phyloP scores from a whole-genome alignment of 2,888 invertebrate species.

The Miltochrista miniata region DNA sequence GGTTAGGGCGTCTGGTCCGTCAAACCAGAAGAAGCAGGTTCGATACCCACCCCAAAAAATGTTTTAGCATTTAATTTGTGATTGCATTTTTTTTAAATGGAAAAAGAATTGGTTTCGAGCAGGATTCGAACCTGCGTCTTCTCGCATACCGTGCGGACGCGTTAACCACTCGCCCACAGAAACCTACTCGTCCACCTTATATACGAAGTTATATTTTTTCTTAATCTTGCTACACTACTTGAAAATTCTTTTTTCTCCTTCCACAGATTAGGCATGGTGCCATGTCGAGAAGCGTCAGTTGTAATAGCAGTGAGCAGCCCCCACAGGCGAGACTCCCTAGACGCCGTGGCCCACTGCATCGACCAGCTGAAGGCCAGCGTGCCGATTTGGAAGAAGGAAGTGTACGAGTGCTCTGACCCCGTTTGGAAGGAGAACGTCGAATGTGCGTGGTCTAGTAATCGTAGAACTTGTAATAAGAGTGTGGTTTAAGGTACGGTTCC shows the following conservation, averaged over 20 bases:
- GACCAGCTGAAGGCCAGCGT: slow-evolving; percentile 93
- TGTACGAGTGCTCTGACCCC: slow-evolving; percentile 86
- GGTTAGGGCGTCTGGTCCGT: too few species aligned
- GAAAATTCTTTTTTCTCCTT: background rate
- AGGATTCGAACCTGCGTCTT: too few species aligned
- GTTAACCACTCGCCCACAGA: too few species aligned
- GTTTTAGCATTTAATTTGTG: too few species aligned
- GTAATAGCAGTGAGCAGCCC: slow-evolving; percentile 95
- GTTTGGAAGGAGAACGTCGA: slow-evolving; percentile 93
- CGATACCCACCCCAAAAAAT: too few species aligned
- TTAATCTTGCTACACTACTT: too few species aligned
- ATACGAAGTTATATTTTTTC: too few species aligned
- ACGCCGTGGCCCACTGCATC: slow-evolving; percentile 92
- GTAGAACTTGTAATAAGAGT: slow-evolving; percentile 45
- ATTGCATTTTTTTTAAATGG: too few species aligned
- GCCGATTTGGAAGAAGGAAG: slow-evolving; percentile 98
- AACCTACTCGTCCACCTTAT: too few species aligned
- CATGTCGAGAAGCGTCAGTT: slow-evolving; percentile 93
- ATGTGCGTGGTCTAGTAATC: slow-evolving; percentile 89
- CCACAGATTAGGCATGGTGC: slow-evolving; percentile 90
- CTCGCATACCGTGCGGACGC: too few species aligned
- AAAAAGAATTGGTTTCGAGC: too few species aligned
- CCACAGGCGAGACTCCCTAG: slow-evolving; percentile 92
- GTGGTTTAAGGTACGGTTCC: slow-evolving; percentile 29
- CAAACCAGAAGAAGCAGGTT: too few species aligned